These are phyloP conservation scores for Pteromalus puparum DNA, from an alignment of 1,140 invertebrate species.

Conservation along the genomic window DNA sequence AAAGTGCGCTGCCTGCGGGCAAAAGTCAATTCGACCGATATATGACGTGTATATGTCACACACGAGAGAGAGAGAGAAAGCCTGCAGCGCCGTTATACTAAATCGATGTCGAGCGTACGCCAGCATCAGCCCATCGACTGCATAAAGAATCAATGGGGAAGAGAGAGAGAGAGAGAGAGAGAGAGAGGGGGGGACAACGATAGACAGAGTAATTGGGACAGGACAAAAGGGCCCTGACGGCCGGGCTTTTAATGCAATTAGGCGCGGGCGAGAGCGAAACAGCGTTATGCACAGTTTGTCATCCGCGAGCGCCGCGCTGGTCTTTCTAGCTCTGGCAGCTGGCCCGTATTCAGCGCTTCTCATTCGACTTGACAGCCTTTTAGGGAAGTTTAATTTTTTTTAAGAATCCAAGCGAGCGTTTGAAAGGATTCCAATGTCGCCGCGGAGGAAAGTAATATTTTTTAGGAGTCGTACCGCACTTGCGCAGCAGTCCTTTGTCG, in stretches of 20 bases:
- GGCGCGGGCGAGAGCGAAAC: not conserved
- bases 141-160: slow-evolving; percentile 25
- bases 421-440: not conserved
- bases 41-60: slow-evolving; percentile 8
- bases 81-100: not conserved
- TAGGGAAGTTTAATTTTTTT: slow-evolving; percentile 45
- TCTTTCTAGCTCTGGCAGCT: not conserved
- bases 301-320: not conserved
- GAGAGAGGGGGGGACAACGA: not conserved
- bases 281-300: slow-evolving; percentile 4
- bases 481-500: slow-evolving; percentile 40
- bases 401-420: not conserved
- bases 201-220: slow-evolving; percentile 34
- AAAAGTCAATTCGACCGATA: slow-evolving; percentile 4
- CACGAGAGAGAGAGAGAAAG: not conserved
- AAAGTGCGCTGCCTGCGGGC: slow-evolving; percentile 1
- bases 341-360: slow-evolving; percentile 27
- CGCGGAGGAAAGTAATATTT: not conserved
- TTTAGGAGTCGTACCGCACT: not conserved
- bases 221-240: slow-evolving; percentile 40
- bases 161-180: not conserved
- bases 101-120: slow-evolving; percentile 15
- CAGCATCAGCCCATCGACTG: not conserved
- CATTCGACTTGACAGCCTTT: slow-evolving; percentile 47
- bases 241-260: slow-evolving; percentile 46